Conservation (phyloP, 2,888 invertebrate species). For the Caenorhabditis zanzibari region DNA sequence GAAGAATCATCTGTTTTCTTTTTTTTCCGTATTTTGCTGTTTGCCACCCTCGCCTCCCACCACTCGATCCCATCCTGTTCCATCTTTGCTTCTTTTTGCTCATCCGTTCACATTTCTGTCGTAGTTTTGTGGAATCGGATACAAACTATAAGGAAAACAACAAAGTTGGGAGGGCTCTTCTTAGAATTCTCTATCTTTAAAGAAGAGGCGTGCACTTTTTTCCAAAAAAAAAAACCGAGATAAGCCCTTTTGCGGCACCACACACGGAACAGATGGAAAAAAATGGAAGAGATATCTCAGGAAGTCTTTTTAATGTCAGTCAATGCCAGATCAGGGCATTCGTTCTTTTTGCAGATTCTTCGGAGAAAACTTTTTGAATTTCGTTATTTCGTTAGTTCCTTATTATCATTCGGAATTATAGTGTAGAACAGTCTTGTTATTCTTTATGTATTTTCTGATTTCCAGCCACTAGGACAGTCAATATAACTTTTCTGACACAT, state of each 20-base stretch:
- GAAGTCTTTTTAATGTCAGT: conserved; percentile 29
- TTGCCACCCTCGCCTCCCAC: conserved; percentile 63
- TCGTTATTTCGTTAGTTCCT: background rate
- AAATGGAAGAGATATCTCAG: conserved; percentile 22
- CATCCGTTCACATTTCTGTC: conserved; percentile 25
- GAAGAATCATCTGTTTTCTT: conserved; percentile 51
- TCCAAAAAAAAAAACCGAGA: conserved; percentile 10
- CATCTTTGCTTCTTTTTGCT: conserved; percentile 2
- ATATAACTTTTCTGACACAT: too few species aligned
- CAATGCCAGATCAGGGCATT: conserved; percentile 12
- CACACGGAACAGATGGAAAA: background rate
- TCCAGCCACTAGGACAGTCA: too few species aligned
- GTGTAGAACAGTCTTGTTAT: too few species aligned
- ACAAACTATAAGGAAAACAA: conserved; percentile 17
- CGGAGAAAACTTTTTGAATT: background rate
- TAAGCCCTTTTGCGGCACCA: conserved; percentile 35
- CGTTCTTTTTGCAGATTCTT: background rate
- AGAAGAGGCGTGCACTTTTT: conserved; percentile 27
- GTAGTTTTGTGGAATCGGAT: conserved; percentile 36
- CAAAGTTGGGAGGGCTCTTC: conserved; percentile 22
- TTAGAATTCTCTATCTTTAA: conserved; percentile 20
- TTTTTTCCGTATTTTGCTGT: conserved; percentile 48
- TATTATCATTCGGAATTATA: too few species aligned
- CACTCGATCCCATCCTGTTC: conserved; percentile 53
- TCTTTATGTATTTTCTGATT: too few species aligned